phyloP scores from a whole-genome alignment of 2,888 invertebrate genomes.

The Hirudinaria manillensis region DNA sequence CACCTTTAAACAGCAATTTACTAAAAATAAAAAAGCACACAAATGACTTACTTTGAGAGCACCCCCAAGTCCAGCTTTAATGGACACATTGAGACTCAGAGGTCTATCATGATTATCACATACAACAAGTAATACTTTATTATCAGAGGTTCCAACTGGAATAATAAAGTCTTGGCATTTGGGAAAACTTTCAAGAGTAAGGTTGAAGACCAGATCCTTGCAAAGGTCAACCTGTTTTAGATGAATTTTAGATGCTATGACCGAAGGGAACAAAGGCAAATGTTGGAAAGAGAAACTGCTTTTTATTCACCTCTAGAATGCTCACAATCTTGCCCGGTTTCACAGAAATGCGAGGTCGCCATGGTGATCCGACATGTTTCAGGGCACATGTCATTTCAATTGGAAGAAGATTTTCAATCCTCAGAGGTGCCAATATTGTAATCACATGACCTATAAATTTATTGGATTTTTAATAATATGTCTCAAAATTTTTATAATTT shows the following conservation, averaged over 20 bases:
- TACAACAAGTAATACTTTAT: constrained; percentile 67
- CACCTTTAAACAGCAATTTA: background rate
- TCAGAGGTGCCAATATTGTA: constrained; percentile 73
- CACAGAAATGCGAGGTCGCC: constrained; percentile 50
- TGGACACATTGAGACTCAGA: constrained; percentile 69
- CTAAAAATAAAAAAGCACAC: background rate
- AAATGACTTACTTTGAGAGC: constrained; percentile 58
- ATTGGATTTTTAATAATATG: background rate
- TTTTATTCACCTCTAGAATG: constrained; percentile 47
- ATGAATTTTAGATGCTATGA: background rate
- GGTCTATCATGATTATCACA: constrained; percentile 69
- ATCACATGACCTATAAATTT: constrained; percentile 77
- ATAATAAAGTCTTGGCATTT: constrained; percentile 64
- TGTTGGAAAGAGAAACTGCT: background rate
- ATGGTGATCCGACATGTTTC: constrained; percentile 39
- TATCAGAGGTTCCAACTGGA: constrained; percentile 51
- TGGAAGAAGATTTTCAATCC: constrained; percentile 80
- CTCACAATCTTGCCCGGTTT: constrained; percentile 55
- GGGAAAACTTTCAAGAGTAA: constrained; percentile 78
- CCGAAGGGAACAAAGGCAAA: too few relatives aligned
- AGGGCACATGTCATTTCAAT: constrained; percentile 55
- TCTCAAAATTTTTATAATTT: background rate
- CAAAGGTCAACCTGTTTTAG: constrained; percentile 65
- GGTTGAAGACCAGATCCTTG: constrained; percentile 64
- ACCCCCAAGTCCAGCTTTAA: constrained; percentile 61